Evolutionary conservation across 1,140 invertebrate genomes (phyloP).

Genomic region (Bombus difficillimus): DNA sequence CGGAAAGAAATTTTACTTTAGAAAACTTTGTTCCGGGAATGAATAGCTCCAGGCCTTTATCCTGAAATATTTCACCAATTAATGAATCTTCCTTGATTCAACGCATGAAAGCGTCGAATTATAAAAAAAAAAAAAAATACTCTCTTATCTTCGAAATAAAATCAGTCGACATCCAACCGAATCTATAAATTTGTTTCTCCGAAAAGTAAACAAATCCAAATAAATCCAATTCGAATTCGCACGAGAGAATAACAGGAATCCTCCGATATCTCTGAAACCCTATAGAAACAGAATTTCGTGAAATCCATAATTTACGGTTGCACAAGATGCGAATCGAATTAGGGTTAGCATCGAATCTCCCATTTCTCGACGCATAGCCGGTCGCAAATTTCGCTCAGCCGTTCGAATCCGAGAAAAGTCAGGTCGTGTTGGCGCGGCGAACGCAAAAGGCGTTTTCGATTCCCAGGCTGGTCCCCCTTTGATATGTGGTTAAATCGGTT

Average conservation of each 20-base stretch:
- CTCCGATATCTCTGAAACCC: not conserved
- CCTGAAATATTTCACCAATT: too few relatives aligned
- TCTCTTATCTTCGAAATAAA: too few relatives aligned
- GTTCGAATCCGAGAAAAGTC: constrained; percentile 5
- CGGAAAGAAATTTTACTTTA: not conserved
- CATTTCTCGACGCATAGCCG: not conserved
- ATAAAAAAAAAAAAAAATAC: too few relatives aligned
- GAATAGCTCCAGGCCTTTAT: too few relatives aligned
- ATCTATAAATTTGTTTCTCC: too few relatives aligned
- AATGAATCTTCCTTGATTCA: too few relatives aligned
- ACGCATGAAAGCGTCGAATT: too few relatives aligned
- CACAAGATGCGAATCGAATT: not conserved
- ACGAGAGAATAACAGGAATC: not conserved
- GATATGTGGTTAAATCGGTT: constrained; percentile 47
- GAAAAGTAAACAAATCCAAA: not conserved
- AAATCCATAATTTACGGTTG: not conserved
- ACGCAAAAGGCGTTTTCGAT: not conserved
- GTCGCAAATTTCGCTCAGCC: not conserved
- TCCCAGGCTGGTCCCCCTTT: not conserved
- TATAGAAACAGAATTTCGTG: not conserved
- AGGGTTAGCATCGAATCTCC: not conserved
- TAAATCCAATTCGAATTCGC: not conserved
- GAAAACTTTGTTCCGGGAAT: too few relatives aligned
- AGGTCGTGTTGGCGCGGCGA: not conserved
- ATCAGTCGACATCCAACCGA: too few relatives aligned